Evolutionary conservation across 2,113 vertebrate genomes (phyloP).

Genomic region (Zapornia atra): DNA sequence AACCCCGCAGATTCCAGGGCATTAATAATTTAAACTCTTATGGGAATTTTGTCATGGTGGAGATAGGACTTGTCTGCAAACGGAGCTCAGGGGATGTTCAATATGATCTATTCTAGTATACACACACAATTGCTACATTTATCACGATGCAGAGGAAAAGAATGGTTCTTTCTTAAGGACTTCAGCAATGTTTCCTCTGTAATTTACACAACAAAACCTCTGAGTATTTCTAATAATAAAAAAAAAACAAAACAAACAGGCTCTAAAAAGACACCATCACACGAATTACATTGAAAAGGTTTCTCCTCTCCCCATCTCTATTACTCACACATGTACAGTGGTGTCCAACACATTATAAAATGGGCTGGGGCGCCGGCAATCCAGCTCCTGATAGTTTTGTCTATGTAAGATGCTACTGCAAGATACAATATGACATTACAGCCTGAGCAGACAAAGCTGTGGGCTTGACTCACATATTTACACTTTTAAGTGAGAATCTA

Average conservation of each 20-base stretch:
- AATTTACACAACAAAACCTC: slow-evolving; percentile 54
- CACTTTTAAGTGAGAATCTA: neutral
- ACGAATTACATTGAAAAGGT: slow-evolving; percentile 33
- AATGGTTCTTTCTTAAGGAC: slow-evolving; percentile 43
- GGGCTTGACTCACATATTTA: neutral
- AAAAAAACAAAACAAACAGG: neutral
- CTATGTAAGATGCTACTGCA: neutral
- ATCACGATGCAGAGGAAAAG: slow-evolving; percentile 58
- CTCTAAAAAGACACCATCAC: slow-evolving; percentile 5
- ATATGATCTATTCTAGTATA: slow-evolving; percentile 79
- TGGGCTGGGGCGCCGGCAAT: neutral
- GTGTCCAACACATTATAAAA: slow-evolving; percentile 8
- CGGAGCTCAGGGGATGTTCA: slow-evolving; percentile 80
- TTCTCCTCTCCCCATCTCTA: slow-evolving; percentile 3
- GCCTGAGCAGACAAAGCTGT: neutral
- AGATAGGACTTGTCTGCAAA: slow-evolving; percentile 84
- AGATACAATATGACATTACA: neutral
- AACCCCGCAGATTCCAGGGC: slow-evolving; percentile 84
- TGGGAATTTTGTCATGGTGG: slow-evolving; percentile 85
- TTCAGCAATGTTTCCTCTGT: slow-evolving; percentile 35
- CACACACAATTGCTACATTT: slow-evolving; percentile 63
- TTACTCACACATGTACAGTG: neutral
- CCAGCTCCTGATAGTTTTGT: neutral
- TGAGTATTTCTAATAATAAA: slow-evolving; percentile 25
- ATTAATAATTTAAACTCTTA: slow-evolving; percentile 93